Percentiles rank a stretch among this genome's conserved stretches.
Conservation (phyloP, 2,113 vertebrate species). For the Corythaixoides concolor region DNA sequence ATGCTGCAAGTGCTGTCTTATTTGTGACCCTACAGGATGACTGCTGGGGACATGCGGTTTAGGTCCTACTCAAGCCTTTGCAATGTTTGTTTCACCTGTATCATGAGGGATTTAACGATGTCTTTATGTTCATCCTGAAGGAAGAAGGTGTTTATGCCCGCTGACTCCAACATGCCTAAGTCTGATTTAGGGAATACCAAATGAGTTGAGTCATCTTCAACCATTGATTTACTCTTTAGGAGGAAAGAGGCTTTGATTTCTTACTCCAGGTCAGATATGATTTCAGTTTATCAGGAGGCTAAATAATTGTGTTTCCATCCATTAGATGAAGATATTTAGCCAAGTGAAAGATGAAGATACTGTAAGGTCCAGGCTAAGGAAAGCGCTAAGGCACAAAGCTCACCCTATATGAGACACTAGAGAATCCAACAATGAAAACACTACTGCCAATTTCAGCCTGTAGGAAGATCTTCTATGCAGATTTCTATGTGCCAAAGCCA, state of each 20-base stretch:
- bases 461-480: background rate
- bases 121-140: background rate
- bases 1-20: background rate
- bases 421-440: background rate
- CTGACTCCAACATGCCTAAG: background rate
- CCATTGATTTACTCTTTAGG: background rate
- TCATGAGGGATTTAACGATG: background rate
- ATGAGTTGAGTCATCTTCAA: background rate
- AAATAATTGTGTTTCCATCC: background rate
- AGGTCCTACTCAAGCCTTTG: background rate
- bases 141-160: background rate
- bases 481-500: background rate
- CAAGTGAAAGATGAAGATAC: background rate
- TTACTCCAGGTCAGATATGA: background rate
- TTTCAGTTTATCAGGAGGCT: background rate
- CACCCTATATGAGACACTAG: background rate
- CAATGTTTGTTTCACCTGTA: background rate
- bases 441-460: background rate
- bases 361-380: background rate
- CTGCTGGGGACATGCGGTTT: rapidly evolving
- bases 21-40: background rate
- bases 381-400: background rate
- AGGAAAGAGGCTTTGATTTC: background rate
- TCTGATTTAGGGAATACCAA: background rate
- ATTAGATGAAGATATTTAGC: background rate